Base-by-base conservation (phyloP, 2,797 vertebrate genomes). In the Distichodus sexfasciatus region DNA sequence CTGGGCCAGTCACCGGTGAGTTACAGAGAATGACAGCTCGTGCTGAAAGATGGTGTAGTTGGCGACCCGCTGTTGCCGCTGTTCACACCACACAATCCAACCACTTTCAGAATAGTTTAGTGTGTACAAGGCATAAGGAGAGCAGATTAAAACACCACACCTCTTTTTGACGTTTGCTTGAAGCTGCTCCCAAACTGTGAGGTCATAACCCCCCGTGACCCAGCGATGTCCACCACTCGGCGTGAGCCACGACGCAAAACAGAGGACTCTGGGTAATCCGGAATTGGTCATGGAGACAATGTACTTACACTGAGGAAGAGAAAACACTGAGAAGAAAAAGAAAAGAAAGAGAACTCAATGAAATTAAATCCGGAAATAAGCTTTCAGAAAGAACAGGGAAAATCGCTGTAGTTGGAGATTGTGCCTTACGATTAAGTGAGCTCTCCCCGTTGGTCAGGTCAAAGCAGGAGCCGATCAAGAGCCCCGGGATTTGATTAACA, bases 181-280 rank as follows among this genome's bases (percentile, higher is more conserved):
- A 51, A 93, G 87, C 84, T 92, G 88, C 84, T 93, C 91, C 91
- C 89, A 92, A 11, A 92, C 91, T 0, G 85, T 77, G 17, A 93
- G 89, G 62, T 80, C 75, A 12, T 72, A 86, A 69, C 91, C 91
- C 36, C 91, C 91, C 0, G 86, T 91, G 71, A 93, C 91, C 91
- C 91, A 93, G 21, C 91, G 90, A 74, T 92, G 91, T 76, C 86
- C 88, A 63, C 91, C 91, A 1, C 91, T 91, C 23, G 88, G 84
- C 0, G 91, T 93, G 36, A 87, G 87, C 91, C 91, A 93, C 0
- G 88, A 41, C 0, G 89, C 84, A 28, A 92, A 87, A 81, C 91
- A 91, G 19, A 93, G 85, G 62, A 91, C 83, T 76, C 91, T 89
- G 74, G 89, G 84, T 69, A 87, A 83, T 0, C 85, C 76, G 0